Conservation (phyloP, 2,797 vertebrate species). For the Botia almorhae region DNA sequence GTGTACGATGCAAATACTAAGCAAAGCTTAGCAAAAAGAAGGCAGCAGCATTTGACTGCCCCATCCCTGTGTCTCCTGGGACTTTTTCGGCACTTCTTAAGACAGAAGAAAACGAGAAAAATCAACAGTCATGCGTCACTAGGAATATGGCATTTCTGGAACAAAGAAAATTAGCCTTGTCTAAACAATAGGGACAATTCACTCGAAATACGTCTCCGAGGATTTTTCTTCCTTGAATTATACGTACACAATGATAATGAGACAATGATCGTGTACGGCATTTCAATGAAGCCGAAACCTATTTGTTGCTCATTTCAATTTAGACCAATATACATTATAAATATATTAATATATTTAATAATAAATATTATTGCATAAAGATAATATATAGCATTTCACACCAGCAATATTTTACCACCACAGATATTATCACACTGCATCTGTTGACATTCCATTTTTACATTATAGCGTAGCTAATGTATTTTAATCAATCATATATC, state of each 20-base stretch:
- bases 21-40: slow-evolving; percentile 11
- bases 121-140: slow-evolving; percentile 61
- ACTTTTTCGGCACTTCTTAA: slow-evolving; percentile 43
- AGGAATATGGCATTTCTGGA: slow-evolving; percentile 62
- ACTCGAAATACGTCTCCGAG: slow-evolving; percentile 62
- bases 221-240: slow-evolving; percentile 65
- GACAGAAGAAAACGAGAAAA: slow-evolving; percentile 38
- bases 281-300: neutral
- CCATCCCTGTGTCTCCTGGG: slow-evolving; percentile 29
- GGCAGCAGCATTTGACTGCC: slow-evolving; percentile 25
- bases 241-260: slow-evolving; percentile 49
- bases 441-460: neutral
- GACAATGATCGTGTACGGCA: slow-evolving; percentile 54
- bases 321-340: no score
- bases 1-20: neutral
- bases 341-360: no score
- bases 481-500: neutral
- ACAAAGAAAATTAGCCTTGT: slow-evolving; percentile 74
- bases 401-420: no score
- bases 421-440: no score
- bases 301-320: no score
- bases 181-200: slow-evolving; percentile 69
- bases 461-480: neutral
- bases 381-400: no score
- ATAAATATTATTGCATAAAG: no score